Conservation (phyloP, 2,888 invertebrate genomes). For the Drosophila mimica region DNA sequence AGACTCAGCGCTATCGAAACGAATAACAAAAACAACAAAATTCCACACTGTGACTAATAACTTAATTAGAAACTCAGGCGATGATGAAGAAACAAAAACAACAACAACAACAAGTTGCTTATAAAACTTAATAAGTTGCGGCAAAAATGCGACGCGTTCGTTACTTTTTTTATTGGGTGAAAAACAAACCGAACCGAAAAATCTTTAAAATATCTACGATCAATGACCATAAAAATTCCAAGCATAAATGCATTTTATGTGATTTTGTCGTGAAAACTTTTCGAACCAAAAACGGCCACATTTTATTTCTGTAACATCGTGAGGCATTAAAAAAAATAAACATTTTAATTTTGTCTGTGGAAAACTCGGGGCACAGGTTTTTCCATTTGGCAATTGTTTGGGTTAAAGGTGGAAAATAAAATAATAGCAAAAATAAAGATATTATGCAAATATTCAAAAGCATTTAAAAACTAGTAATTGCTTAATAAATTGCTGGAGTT, state of each 20-base stretch:
- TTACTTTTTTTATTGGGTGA: constrained; percentile 70
- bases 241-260: constrained; percentile 68
- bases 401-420: not conserved
- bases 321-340: constrained; percentile 62
- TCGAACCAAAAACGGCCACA: constrained; percentile 29
- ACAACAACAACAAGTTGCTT: constrained; percentile 34
- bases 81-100: constrained; percentile 24
- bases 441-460: not conserved
- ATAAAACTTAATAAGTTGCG: constrained; percentile 68
- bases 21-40: constrained; percentile 31
- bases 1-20: constrained; percentile 24
- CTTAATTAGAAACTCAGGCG: constrained; percentile 76
- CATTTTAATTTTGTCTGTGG: constrained; percentile 29
- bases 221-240: constrained; percentile 70
- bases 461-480: not conserved
- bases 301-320: constrained; percentile 50
- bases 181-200: constrained; percentile 68
- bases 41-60: constrained; percentile 80
- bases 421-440: not conserved
- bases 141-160: constrained; percentile 64
- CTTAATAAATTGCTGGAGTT: not conserved
- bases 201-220: constrained; percentile 64
- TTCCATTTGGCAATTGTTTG: constrained; percentile 10
- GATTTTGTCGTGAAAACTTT: constrained; percentile 36
- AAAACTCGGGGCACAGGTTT: not conserved